phyloP scores from a whole-genome alignment of 2,113 vertebrate species.

The Pachypanchax playfairii region DNA sequence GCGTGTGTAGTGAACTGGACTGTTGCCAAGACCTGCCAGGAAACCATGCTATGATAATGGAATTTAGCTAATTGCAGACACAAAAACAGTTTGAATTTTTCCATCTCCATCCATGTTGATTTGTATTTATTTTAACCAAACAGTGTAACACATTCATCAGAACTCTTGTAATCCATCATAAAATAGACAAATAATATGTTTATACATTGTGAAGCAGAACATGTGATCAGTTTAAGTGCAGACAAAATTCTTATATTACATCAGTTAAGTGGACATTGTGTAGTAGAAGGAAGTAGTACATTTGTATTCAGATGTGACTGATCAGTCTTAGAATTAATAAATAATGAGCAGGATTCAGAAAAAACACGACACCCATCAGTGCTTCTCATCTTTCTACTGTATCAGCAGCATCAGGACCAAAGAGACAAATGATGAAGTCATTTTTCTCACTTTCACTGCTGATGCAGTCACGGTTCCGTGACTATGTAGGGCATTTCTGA shows the following conservation, averaged over 20 bases:
- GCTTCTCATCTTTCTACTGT: slow-evolving; percentile 27
- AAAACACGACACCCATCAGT: slow-evolving; percentile 15
- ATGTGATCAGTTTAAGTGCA: not conserved
- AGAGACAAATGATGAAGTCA: slow-evolving; percentile 41
- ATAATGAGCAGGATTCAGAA: slow-evolving; percentile 14
- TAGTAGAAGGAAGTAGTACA: not conserved
- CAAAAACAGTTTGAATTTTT: too few relatives aligned
- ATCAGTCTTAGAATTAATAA: slow-evolving; percentile 8
- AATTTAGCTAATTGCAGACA: slow-evolving; percentile 43
- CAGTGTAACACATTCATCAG: slow-evolving; percentile 4
- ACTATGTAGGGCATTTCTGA: slow-evolving; percentile 51
- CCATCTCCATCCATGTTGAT: too few relatives aligned
- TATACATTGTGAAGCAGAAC: not conserved
- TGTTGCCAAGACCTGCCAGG: slow-evolving; percentile 34
- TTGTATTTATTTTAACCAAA: slow-evolving; percentile 17
- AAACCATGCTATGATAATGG: slow-evolving; percentile 38
- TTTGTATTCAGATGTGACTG: slow-evolving; percentile 13
- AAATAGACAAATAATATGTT: slow-evolving; percentile 1
- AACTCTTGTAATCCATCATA: slow-evolving; percentile 9
- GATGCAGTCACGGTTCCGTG: slow-evolving; percentile 51
- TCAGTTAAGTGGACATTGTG: not conserved
- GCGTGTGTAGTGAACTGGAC: slow-evolving; percentile 33
- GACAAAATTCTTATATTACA: too few relatives aligned
- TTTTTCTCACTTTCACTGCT: slow-evolving; percentile 47
- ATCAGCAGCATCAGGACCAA: slow-evolving; percentile 25